Evolutionary conservation across 2,888 invertebrate species (phyloP).

Genomic region (Himalopsyche kuldschensis): DNA sequence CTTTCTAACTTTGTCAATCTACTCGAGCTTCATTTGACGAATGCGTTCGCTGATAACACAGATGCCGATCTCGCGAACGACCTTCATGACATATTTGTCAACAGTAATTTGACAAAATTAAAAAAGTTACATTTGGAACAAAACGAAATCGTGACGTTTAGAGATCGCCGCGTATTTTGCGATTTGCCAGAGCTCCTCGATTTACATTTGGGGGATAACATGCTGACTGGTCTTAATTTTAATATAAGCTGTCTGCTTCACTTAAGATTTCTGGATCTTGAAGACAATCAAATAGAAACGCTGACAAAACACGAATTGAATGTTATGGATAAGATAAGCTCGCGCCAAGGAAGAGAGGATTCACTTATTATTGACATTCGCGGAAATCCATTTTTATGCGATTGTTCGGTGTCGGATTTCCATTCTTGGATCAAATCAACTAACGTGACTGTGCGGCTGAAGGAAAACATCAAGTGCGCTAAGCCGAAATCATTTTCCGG

Average conservation of each 20-base stretch:
- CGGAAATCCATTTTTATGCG: slow-evolving; percentile 71
- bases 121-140: slow-evolving; percentile 75
- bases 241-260: slow-evolving; percentile 67
- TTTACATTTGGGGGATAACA: slow-evolving; percentile 70
- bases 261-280: slow-evolving; percentile 68
- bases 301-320: slow-evolving; percentile 61
- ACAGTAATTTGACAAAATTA: slow-evolving; percentile 66
- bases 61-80: slow-evolving; percentile 64
- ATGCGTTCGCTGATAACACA: slow-evolving; percentile 70
- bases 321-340: slow-evolving; percentile 59
- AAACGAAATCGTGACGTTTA: slow-evolving; percentile 70
- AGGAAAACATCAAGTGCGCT: slow-evolving; percentile 59
- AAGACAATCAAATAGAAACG: slow-evolving; percentile 65
- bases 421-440: slow-evolving; percentile 67
- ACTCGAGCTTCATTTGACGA: slow-evolving; percentile 70
- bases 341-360: slow-evolving; percentile 46
- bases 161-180: slow-evolving; percentile 69
- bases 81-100: slow-evolving; percentile 71
- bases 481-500: slow-evolving; percentile 43
- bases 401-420: slow-evolving; percentile 63
- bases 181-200: slow-evolving; percentile 67
- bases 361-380: slow-evolving; percentile 65
- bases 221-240: slow-evolving; percentile 64
- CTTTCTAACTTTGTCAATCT: slow-evolving; percentile 72
- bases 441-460: slow-evolving; percentile 61